Evolutionary conservation across 2,888 invertebrate species (phyloP).

Genomic region (Suillia variegata): DNA sequence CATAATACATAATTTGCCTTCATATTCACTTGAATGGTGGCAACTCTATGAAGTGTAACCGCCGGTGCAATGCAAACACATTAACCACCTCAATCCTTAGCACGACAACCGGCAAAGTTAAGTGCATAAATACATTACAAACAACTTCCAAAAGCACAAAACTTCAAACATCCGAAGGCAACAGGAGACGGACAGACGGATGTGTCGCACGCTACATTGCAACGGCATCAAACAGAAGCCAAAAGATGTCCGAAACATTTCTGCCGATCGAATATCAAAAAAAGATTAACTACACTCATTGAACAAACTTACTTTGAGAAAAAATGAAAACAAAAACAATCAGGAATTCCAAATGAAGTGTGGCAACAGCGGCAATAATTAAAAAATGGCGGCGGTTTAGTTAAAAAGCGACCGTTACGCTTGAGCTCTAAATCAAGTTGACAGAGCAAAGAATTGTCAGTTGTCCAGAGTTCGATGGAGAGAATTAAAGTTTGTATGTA

Average conservation of each 20-base stretch:
- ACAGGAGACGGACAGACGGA: no score
- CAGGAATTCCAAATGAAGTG: no score
- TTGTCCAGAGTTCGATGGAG: no score
- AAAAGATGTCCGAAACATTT: conserved; percentile 32
- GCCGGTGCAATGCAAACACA: neutral
- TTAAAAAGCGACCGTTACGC: neutral
- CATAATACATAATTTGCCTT: no score
- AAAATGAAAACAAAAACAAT: no score
- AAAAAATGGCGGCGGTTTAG: neutral
- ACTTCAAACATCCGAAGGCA: conserved; percentile 48
- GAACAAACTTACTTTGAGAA: no score
- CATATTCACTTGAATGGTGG: no score
- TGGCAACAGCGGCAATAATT: no score
- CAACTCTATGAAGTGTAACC: no score
- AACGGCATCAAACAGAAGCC: conserved; percentile 44
- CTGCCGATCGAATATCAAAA: neutral
- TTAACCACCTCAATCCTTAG: neutral
- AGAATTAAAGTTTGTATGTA: no score
- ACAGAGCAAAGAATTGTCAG: no score
- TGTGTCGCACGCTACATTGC: neutral
- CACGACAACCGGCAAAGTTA: no score
- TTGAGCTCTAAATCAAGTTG: neutral
- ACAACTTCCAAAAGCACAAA: conserved; percentile 41
- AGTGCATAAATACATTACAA: conserved; percentile 26
- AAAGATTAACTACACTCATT: neutral